Conservation (phyloP, 1,140 invertebrate genomes). For the Lepidurus arcticus region DNA sequence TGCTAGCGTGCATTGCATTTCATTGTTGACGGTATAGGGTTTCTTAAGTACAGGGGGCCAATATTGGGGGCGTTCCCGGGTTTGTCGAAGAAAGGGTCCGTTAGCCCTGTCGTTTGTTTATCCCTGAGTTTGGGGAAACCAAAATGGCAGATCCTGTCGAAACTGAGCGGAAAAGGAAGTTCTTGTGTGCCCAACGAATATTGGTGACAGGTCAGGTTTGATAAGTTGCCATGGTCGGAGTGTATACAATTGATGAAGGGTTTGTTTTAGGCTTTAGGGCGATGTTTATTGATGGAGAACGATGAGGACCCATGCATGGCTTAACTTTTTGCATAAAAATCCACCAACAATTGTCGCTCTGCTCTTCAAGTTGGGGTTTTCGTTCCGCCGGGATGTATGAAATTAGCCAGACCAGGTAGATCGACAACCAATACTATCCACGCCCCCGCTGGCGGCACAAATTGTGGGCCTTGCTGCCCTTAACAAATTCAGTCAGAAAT, state of each 20-base stretch:
- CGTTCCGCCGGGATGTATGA: neutral
- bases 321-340: slow-evolving; percentile 16
- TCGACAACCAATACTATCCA: neutral
- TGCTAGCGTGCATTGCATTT: too few species aligned
- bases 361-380: neutral
- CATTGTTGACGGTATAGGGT: too few species aligned
- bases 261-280: neutral
- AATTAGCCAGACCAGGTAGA: neutral
- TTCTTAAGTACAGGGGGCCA: too few species aligned
- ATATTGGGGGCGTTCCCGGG: too few species aligned
- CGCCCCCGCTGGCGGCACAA: neutral
- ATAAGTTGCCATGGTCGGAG: neutral
- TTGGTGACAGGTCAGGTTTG: neutral
- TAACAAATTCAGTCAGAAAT: neutral
- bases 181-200: neutral
- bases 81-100: neutral
- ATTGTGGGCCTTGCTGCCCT: neutral
- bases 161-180: neutral
- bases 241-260: neutral
- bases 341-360: neutral
- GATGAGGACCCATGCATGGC: neutral
- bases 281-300: neutral
- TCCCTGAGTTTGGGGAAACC: neutral
- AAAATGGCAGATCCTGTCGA: neutral
- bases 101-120: neutral